Conservation (phyloP, 1,140 invertebrate species). For the Steinernema khuongi region DNA sequence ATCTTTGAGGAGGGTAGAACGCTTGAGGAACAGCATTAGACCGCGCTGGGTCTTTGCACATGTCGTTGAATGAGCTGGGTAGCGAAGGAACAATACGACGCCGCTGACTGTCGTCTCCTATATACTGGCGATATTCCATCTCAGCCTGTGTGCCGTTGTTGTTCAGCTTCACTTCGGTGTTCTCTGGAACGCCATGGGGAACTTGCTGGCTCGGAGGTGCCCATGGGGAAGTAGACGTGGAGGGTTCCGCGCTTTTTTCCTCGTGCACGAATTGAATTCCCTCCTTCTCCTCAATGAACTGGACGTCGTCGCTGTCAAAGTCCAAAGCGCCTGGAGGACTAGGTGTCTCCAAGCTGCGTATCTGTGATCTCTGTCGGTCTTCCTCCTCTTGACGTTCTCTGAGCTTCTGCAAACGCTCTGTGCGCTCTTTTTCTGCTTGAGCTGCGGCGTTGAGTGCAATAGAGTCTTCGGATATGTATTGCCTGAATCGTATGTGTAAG, state of each 20-base stretch:
- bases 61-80: not conserved
- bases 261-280: not conserved
- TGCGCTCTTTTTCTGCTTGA: not conserved
- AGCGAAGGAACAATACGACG: not conserved
- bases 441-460: not conserved
- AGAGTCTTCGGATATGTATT: not conserved
- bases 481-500: too few species aligned
- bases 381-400: not conserved
- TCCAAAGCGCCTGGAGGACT: not conserved
- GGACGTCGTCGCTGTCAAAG: not conserved
- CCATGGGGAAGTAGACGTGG: not conserved
- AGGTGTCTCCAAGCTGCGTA: not conserved
- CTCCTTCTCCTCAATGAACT: not conserved
- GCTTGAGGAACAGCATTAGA: too few species aligned
- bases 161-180: too few species aligned
- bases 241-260: not conserved
- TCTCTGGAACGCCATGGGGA: too few species aligned
- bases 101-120: too few species aligned
- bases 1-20: too few species aligned
- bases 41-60: too few species aligned
- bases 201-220: too few species aligned
- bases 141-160: too few species aligned
- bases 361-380: not conserved
- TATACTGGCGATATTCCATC: too few species aligned
- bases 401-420: not conserved